phyloP scores from a whole-genome alignment of 2,113 vertebrate genomes.

The Suricata suricatta region DNA sequence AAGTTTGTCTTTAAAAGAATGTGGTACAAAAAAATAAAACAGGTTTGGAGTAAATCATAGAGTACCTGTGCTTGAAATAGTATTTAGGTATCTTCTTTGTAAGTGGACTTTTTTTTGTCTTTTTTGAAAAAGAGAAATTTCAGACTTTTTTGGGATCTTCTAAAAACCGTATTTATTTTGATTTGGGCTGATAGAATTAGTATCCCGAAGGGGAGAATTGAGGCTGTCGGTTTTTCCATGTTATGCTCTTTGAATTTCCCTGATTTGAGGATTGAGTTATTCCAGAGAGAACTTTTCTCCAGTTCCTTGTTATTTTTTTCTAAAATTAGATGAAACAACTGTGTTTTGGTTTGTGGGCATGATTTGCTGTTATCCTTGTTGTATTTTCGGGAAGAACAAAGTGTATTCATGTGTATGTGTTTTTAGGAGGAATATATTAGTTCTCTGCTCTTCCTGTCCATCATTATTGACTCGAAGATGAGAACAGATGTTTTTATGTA shows the following conservation, averaged over 20 bases:
- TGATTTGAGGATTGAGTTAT: constrained; percentile 71
- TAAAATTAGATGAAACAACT: constrained; percentile 75
- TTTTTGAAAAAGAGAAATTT: not conserved
- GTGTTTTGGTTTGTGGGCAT: constrained; percentile 73
- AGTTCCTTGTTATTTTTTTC: constrained; percentile 70
- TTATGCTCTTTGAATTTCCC: constrained; percentile 61
- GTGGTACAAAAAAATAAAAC: not conserved
- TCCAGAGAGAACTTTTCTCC: constrained; percentile 59
- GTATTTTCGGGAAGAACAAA: constrained; percentile 50
- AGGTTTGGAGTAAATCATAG: not conserved
- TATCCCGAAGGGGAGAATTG: not conserved
- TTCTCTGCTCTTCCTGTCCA: constrained; percentile 40
- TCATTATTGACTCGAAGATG: not conserved
- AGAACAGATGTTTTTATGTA: not conserved
- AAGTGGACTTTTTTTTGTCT: not conserved
- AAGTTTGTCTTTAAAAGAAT: not conserved
- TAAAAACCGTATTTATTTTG: constrained; percentile 53
- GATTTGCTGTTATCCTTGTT: constrained; percentile 55
- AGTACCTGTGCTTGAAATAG: not conserved
- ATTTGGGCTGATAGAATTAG: constrained; percentile 42
- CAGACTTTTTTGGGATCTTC: constrained; percentile 24
- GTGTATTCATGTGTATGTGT: constrained; percentile 20
- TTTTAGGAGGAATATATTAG: not conserved
- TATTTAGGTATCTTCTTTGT: not conserved
- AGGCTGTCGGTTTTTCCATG: constrained; percentile 53